These are phyloP conservation scores for Colletes collaris DNA, from an alignment of 2,888 invertebrate species.

Conservation along the genomic window DNA sequence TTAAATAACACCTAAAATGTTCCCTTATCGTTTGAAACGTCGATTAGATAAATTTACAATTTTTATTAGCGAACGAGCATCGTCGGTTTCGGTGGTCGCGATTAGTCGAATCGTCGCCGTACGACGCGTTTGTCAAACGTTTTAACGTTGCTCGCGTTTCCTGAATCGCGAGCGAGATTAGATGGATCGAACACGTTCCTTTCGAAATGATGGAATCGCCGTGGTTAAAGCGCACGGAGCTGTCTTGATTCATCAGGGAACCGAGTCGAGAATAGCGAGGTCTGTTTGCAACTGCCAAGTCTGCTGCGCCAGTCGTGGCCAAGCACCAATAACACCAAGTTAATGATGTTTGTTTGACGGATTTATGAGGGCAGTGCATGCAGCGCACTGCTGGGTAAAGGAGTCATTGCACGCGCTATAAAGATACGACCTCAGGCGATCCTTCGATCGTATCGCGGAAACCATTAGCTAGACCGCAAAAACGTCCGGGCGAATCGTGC, in stretches of 20 bases:
- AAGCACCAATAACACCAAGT: conserved; percentile 72
- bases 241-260: conserved; percentile 66
- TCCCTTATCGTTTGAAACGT: too few species aligned
- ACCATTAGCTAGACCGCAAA: conserved; percentile 67
- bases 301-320: conserved; percentile 68
- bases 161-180: too few species aligned
- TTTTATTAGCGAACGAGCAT: too few species aligned
- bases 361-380: conserved; percentile 73
- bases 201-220: too few species aligned
- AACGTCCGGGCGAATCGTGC: conserved; percentile 53
- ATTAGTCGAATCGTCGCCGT: too few species aligned
- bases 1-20: too few species aligned
- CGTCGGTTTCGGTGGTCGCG: too few species aligned
- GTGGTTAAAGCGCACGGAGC: conserved; percentile 21
- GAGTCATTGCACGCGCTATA: conserved; percentile 71
- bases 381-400: conserved; percentile 59
- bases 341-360: conserved; percentile 75
- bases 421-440: conserved; percentile 69
- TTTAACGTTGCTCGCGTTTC: too few species aligned
- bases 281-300: conserved; percentile 65
- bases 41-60: too few species aligned
- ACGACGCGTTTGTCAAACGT: too few species aligned
- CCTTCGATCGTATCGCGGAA: conserved; percentile 71
- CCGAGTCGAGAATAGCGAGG: conserved; percentile 66
- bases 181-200: too few species aligned